Base-by-base conservation (phyloP, 2,888 invertebrate genomes). In the Microctonus aethiopoides region DNA sequence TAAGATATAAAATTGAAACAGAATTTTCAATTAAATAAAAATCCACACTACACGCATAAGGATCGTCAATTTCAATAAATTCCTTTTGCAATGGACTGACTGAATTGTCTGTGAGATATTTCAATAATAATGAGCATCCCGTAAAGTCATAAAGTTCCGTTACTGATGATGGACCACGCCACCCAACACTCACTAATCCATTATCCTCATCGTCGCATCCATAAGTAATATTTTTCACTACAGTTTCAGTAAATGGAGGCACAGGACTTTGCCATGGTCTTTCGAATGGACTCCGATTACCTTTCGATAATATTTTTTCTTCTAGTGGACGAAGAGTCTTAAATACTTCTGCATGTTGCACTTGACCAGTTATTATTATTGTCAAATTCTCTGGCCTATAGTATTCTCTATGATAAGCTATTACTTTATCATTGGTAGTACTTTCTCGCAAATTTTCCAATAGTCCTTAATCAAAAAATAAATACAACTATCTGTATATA, bases 311-410 rank as follows among this genome's bases (percentile, higher is more conserved):
- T 78, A 95, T 94, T 87, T 93, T 95, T 77, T 92, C 89, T 85
- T 96, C 95, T 0, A 95, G 87, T 3, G 91, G 89, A 65, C 90
- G 88, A 68, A 97, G 86, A 3, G 92, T 91, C 78, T 90, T 88
- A 80, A 96, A 94, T 2, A 97, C 91, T 79, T 94, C 91, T 13
- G 91, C 89, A 0, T 92, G 91, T 59, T 92, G 90, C 20, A 96
- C 92, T 87, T 93, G 92, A 0, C 97, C 97, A 13, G 94, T 92
- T 64, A 97, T 91, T 66, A 96, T 92, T 2, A 97, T 88, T 72
- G 93, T 93, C 70, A 97, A 87, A 86, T 98, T 98, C 86, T 96
- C 95, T 1, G 97, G 92, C 24, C 95, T 89, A 86, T 97, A 98
- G 87, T 94, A 97, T 72, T 93, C 90, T 78, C 92, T 91, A 84